Evolutionary conservation across 2,888 invertebrate genomes (phyloP).

Genomic region (Drosophila anomalata): DNA sequence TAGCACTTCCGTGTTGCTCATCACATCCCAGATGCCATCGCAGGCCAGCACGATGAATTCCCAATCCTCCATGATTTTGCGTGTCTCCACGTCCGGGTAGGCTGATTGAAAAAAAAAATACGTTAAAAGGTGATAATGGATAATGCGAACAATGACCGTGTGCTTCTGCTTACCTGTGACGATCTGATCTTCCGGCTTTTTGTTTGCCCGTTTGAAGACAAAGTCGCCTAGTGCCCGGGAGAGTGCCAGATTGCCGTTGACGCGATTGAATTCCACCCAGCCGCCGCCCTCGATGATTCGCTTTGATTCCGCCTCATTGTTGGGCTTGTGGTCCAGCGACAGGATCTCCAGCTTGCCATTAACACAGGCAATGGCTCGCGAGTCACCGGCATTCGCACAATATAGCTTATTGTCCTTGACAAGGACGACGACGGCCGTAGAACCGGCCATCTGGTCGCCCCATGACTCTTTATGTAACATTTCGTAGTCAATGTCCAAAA

Average conservation of each 20-base stretch:
- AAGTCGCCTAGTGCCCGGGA: conserved; percentile 99
- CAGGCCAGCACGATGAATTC: conserved; percentile 98
- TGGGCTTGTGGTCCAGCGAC: conserved; percentile 98
- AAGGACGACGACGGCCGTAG: conserved; percentile 94
- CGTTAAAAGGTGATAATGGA: conserved; percentile 12
- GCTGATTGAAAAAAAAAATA: conserved; percentile 85
- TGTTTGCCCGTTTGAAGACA: conserved; percentile 94
- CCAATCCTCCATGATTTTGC: conserved; percentile 93
- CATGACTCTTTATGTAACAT: conserved; percentile 95
- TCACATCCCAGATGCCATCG: conserved; percentile 99
- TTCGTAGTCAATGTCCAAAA: conserved; percentile 95
- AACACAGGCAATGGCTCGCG: conserved; percentile 95
- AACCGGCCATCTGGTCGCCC: conserved; percentile 96
- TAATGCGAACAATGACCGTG: conserved; percentile 23
- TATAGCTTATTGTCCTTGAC: conserved; percentile 93
- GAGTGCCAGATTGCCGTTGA: conserved; percentile 98
- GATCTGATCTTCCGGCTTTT: conserved; percentile 96
- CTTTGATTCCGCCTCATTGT: conserved; percentile 92
- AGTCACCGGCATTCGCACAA: conserved; percentile 99
- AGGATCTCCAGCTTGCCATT: conserved; percentile 88
- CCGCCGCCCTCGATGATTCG: conserved; percentile 97
- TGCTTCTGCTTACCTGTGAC: conserved; percentile 91
- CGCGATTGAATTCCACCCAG: conserved; percentile 98
- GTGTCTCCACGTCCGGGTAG: conserved; percentile 94
- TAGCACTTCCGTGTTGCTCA: conserved; percentile 97